Conservation (phyloP, 2,888 invertebrate species). For the Hirtodrosophila trivittata region DNA sequence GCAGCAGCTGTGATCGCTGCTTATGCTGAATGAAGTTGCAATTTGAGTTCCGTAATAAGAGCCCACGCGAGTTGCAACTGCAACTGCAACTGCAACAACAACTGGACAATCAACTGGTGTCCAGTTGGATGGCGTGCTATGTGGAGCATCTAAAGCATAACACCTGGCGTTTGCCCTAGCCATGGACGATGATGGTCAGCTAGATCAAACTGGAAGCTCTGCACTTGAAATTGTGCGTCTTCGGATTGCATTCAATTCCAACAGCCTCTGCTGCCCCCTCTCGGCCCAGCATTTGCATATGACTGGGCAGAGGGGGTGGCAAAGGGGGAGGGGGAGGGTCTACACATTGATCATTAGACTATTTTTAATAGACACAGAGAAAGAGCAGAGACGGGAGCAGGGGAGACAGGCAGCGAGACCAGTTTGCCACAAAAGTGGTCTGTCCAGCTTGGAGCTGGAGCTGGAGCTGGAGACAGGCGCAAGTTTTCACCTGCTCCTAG, state of each 20-base stretch:
- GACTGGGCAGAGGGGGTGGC: background rate
- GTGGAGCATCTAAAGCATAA: conserved; percentile 54
- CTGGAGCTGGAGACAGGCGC: conserved; percentile 30
- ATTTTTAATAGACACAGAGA: conserved; percentile 73
- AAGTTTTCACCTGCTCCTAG: conserved; percentile 75
- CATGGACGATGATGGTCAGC: conserved; percentile 11
- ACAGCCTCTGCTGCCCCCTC: conserved; percentile 9
- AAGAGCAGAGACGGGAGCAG: conserved; percentile 1
- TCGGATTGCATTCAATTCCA: conserved; percentile 38
- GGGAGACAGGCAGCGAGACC: conserved; percentile 37
- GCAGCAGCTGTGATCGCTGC: conserved; percentile 48
- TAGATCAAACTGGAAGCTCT: conserved; percentile 59
- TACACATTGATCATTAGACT: conserved; percentile 72
- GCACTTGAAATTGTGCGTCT: conserved; percentile 52
- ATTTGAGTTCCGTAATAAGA: conserved; percentile 60
- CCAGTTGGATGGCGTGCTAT: conserved; percentile 55
- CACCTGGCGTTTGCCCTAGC: conserved; percentile 65
- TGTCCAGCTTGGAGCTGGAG: conserved; percentile 80
- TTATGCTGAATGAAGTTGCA: conserved; percentile 56
- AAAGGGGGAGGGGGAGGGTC: background rate
- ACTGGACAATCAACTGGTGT: conserved; percentile 57
- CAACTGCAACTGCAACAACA: conserved; percentile 26
- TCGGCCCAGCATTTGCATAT: conserved; percentile 58
- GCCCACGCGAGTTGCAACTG: conserved; percentile 63
- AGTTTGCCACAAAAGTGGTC: conserved; percentile 73